Evolutionary conservation across 2,888 invertebrate genomes (phyloP), one percentile per base, ranked within the genome.

Genomic region (Entomobrya multifasciata): DNA sequence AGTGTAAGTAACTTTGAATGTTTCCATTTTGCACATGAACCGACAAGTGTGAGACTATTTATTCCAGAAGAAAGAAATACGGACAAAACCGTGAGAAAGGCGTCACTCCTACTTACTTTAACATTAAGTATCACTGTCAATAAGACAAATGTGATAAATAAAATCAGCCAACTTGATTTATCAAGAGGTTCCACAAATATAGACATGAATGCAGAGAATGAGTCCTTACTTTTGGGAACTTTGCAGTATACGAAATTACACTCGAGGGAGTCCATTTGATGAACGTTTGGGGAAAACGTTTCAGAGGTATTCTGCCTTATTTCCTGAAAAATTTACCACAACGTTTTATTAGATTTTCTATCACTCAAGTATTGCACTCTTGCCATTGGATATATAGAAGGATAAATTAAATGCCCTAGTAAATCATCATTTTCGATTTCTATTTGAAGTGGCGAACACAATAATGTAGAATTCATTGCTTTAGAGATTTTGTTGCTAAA

Each of bases 211-310:
- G 65, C 36, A 1, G 25, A 41, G 11, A 6, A 2, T 41, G 65
- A 20, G 11, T 65, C 20, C n/a, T 20, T 41, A 5, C 65, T 22
- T 11, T 65, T 65, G 0, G 65, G 65, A 5, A 65, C 41, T 41
- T 65, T 20, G 41, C 65, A 65, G 20, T 41, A 17, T 10, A 65
- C 65, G 41, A 65, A 65, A 20, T 65, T 65, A 8, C 41, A 4
- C 1, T 20, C 1, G 10, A 65, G 41, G 17, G 65, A 41, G 41
- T 65, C 65, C 2, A 41, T 65, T 20, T 62, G 60, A 8, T 27
- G 13, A 62, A 60, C 8, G 4, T 30, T 62, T 11, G 62, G 62
- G 11, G 5, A 25, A 1, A 1, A 57, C 13, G 15, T 25, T 57
- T 22, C 13, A 22, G 17, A 25, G 25, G 1, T 25, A n/a, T 22